phyloP scores from a whole-genome alignment of 1,140 invertebrate genomes.

The Danaus plexippus region DNA sequence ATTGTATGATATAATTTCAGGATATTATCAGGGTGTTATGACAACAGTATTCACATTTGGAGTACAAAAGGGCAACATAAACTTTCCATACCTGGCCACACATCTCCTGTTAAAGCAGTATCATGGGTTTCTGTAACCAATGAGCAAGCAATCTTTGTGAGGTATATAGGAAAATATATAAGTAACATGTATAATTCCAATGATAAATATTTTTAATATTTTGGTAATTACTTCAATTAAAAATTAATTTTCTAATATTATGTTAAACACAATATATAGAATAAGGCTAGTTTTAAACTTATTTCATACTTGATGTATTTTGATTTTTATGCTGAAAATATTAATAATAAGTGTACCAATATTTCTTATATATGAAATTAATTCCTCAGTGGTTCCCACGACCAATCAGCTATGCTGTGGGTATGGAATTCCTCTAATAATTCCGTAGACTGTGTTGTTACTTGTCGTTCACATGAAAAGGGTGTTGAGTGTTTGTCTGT shows the following conservation, averaged over 20 bases:
- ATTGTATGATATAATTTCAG: conserved; percentile 57
- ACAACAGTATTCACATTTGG: conserved; percentile 94
- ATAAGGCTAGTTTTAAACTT: too few species aligned
- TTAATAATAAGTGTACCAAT: conserved; percentile 1
- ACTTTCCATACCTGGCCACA: conserved; percentile 88
- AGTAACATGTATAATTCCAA: too few species aligned
- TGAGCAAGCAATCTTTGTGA: conserved; percentile 80
- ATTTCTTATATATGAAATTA: conserved; percentile 1
- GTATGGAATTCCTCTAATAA: conserved; percentile 85
- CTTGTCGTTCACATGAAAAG: conserved; percentile 90
- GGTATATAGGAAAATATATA: conserved; percentile 51
- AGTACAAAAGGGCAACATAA: conserved; percentile 86
- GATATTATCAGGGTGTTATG: conserved; percentile 96
- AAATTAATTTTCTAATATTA: too few species aligned
- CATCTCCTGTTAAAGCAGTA: conserved; percentile 88
- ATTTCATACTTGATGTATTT: too few species aligned
- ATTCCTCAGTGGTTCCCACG: conserved; percentile 84
- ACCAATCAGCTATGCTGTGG: conserved; percentile 94
- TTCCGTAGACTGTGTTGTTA: conserved; percentile 83
- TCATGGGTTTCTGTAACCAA: conserved; percentile 83
- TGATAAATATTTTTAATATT: background rate
- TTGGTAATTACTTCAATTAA: background rate
- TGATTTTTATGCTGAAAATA: too few species aligned
- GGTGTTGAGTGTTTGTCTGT: conserved; percentile 89
- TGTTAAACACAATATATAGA: too few species aligned